phyloP scores from a whole-genome alignment of 2,888 invertebrate species.

The Panzeria rudis region DNA sequence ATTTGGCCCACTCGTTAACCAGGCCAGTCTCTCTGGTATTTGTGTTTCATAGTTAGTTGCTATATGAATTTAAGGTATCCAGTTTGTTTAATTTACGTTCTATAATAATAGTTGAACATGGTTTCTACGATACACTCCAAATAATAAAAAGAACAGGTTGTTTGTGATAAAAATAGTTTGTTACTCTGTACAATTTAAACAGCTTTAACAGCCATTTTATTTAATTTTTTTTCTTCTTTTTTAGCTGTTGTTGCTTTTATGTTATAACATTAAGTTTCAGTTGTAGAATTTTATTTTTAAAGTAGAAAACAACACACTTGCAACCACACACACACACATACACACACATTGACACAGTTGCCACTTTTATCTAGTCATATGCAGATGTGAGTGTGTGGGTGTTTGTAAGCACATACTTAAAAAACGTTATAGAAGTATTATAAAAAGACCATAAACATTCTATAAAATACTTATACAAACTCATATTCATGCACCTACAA shows the following conservation, averaged over 20 bases:
- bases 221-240: background rate
- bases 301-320: background rate
- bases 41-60: too few species aligned
- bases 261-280: conserved; percentile 35
- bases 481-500: background rate
- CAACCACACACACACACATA: background rate
- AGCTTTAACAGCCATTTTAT: conserved; percentile 39
- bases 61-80: too few species aligned
- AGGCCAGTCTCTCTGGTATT: too few species aligned
- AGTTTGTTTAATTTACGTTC: too few species aligned
- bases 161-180: background rate
- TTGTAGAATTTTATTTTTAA: conserved; percentile 47
- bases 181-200: conserved; percentile 24
- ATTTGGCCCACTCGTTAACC: too few species aligned
- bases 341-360: conserved; percentile 15
- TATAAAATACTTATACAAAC: conserved; percentile 39
- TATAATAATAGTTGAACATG: too few species aligned
- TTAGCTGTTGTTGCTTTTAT: conserved; percentile 19
- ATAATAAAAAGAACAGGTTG: too few species aligned
- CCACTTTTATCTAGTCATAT: conserved; percentile 39
- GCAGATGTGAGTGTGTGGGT: background rate
- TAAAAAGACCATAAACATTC: conserved; percentile 46
- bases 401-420: background rate
- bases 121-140: too few species aligned
- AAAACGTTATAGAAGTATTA: conserved; percentile 22